Conservation (phyloP, 1,140 invertebrate genomes). For the Papilio xuthus region DNA sequence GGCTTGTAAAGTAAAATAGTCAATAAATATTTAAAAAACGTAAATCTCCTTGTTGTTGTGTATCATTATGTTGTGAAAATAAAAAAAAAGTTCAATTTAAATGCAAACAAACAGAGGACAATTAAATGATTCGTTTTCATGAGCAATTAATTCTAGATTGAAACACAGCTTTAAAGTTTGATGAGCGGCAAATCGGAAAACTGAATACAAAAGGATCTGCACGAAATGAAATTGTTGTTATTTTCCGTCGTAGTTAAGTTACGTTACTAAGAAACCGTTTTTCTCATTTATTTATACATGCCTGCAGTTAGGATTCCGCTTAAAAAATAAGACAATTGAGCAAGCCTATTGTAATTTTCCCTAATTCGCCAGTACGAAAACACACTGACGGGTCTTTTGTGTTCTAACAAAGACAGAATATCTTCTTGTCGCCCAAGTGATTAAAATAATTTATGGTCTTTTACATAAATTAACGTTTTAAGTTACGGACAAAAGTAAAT, state of each 20-base stretch:
- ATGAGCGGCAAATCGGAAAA: slow-evolving; percentile 6
- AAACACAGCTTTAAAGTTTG: slow-evolving; percentile 9
- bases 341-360: neutral
- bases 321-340: too few relatives aligned
- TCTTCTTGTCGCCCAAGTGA: neutral
- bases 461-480: neutral
- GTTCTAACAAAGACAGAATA: neutral
- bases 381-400: neutral
- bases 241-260: neutral
- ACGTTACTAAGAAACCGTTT: neutral
- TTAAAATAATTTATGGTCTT: slow-evolving; percentile 12
- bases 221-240: slow-evolving; percentile 4
- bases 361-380: neutral
- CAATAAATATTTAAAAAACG: too few relatives aligned
- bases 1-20: too few relatives aligned
- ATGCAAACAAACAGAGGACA: neutral
- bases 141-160: neutral
- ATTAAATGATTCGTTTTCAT: neutral
- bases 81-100: too few relatives aligned
- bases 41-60: too few relatives aligned
- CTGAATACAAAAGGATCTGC: neutral
- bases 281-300: too few relatives aligned
- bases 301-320: too few relatives aligned
- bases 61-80: too few relatives aligned
- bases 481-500: too few relatives aligned